Base-by-base conservation (phyloP, 2,888 invertebrate genomes). In the Cantharis nigra region DNA sequence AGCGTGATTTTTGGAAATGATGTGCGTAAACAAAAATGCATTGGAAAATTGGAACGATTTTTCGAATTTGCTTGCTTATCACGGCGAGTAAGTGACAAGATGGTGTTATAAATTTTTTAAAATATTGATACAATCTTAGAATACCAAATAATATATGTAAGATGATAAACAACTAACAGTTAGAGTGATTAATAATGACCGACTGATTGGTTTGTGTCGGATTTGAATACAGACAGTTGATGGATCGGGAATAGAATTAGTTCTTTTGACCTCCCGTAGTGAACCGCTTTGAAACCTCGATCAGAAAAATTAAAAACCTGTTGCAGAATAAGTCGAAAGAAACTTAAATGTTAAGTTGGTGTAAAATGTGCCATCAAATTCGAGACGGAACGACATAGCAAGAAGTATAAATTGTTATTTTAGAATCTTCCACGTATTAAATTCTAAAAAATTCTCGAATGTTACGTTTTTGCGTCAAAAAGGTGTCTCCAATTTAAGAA, bases 191-290 rank as follows among this genome's bases (percentile, higher is more conserved):
- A 84, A 84, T 84, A 82, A 84, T 82, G 75, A 81, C 79, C 80
- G 80, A 80, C 80, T 84, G 85, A 85, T 85, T 85, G 84, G 84
- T 83, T 81, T 81, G 80, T 82, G 78, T 78, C 79, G 81, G 84
- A 85, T 85, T 84, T 83, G 83, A 85, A 85, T 85, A 83, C 82
- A 81, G 84, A 84, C 84, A 84, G 81, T 83, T 86, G 86, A 87
- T 86, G 85, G 85, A 86, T 87, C 84, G 84, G 85, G 85, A 86
- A 85, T 86, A 85, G 85, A 87, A 87, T 86, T 85, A 85, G 85
- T 85, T 87, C 83, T 85, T 85, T 80, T 82, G 84, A 85, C 82
- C 78, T 84, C 86, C 86, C 81, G 84, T 82, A 76, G 86, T 74
- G 86, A 83, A 79, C 78, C 80, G 82, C 83, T 83, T 84, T 85